Evolutionary conservation across 2,113 vertebrate genomes (phyloP).

Genomic region (Anser brachyrhynchus): DNA sequence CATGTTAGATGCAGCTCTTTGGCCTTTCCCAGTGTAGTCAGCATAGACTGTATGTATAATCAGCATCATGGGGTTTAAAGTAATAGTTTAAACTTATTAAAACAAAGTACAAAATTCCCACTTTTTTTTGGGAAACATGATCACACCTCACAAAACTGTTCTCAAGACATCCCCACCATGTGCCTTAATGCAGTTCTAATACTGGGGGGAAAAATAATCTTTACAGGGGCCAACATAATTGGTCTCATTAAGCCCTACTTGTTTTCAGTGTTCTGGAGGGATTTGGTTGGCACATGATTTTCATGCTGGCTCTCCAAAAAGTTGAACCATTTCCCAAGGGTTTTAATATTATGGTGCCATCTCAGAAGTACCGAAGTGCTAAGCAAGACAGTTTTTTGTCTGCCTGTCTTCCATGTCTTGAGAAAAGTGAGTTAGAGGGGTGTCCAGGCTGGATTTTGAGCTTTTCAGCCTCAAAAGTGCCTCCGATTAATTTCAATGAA

Average conservation of each 20-base stretch:
- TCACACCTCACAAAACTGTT: slow-evolving; percentile 61
- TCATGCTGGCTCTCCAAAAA: not conserved
- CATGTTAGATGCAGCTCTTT: slow-evolving; percentile 41
- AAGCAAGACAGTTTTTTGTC: slow-evolving; percentile 2
- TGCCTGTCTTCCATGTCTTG: slow-evolving; percentile 35
- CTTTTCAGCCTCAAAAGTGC: slow-evolving; percentile 16
- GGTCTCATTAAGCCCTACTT: not conserved
- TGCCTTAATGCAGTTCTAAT: slow-evolving; percentile 60
- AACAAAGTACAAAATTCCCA: slow-evolving; percentile 24
- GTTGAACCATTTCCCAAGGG: not conserved
- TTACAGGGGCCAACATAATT: not conserved
- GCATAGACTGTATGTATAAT: slow-evolving; percentile 15
- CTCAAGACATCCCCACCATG: slow-evolving; percentile 46
- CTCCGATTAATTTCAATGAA: not conserved
- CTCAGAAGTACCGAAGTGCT: slow-evolving; percentile 24
- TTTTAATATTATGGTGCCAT: slow-evolving; percentile 30
- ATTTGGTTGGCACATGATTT: not conserved
- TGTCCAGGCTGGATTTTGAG: not conserved
- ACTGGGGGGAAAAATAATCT: slow-evolving; percentile 2
- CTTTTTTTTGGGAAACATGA: slow-evolving; percentile 20
- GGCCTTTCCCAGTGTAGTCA: slow-evolving; percentile 55
- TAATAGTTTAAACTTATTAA: slow-evolving; percentile 56
- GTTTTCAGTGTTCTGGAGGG: not conserved
- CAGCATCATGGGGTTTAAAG: slow-evolving; percentile 47
- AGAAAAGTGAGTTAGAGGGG: slow-evolving; percentile 16